Conservation (phyloP, 2,888 invertebrate genomes). For the Carcina quercana region DNA sequence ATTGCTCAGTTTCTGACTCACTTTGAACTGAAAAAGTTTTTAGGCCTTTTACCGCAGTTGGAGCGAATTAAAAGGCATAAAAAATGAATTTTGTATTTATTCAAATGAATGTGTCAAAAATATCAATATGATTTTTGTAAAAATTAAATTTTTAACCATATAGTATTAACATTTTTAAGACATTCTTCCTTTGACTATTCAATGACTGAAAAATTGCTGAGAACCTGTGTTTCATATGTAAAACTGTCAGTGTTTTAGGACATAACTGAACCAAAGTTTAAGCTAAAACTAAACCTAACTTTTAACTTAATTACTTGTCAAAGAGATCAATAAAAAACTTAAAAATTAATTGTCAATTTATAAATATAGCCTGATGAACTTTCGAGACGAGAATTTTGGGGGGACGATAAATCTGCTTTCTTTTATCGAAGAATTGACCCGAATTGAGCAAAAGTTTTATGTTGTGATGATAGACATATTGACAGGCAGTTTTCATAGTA, state of each 20-base stretch:
- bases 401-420: slow-evolving; percentile 5
- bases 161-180: slow-evolving; percentile 33
- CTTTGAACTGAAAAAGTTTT: slow-evolving; percentile 13
- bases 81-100: slow-evolving; percentile 16
- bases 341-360: slow-evolving; percentile 63
- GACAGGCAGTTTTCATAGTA: slow-evolving; percentile 31
- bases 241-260: too few relatives aligned
- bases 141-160: slow-evolving; percentile 53
- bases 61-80: slow-evolving; percentile 29
- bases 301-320: slow-evolving; percentile 60
- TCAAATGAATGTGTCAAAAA: slow-evolving; percentile 36
- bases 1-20: too few relatives aligned
- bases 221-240: too few relatives aligned
- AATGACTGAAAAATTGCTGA: slow-evolving; percentile 11
- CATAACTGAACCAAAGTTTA: slow-evolving; percentile 20
- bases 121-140: slow-evolving; percentile 24
- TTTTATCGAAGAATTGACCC: too few relatives aligned
- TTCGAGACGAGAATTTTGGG: slow-evolving; percentile 6
- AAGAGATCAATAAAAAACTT: slow-evolving; percentile 74
- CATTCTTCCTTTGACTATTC: slow-evolving; percentile 36
- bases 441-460: slow-evolving; percentile 36
- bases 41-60: slow-evolving; percentile 28
- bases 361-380: slow-evolving; percentile 42
- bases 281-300: slow-evolving; percentile 40
- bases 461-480: slow-evolving; percentile 42